Conservation (phyloP, 2,888 invertebrate genomes). For the Aleiodes alternator region DNA sequence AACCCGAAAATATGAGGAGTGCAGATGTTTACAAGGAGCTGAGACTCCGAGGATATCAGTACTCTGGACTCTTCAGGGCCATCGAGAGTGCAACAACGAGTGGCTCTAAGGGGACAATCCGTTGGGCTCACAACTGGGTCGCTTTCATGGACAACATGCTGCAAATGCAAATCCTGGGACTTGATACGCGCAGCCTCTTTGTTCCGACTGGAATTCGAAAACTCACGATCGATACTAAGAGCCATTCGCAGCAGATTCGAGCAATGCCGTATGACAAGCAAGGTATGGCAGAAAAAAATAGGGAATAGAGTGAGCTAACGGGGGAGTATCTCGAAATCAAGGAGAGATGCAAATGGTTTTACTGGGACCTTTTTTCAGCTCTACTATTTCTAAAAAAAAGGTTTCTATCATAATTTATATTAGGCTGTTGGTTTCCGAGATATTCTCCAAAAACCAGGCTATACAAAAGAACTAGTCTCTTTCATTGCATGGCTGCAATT, state of each 20-base stretch:
- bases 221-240: conserved; percentile 77
- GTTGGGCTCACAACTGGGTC: conserved; percentile 82
- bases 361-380: conserved; percentile 58
- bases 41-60: conserved; percentile 78
- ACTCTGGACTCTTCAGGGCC: conserved; percentile 77
- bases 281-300: conserved; percentile 60
- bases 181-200: conserved; percentile 75
- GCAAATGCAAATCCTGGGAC: conserved; percentile 78
- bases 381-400: too few relatives aligned
- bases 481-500: too few relatives aligned
- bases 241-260: conserved; percentile 67
- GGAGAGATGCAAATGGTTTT: conserved; percentile 77
- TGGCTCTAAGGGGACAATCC: conserved; percentile 71
- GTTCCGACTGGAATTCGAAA: conserved; percentile 79
- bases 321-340: background rate
- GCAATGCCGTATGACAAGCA: conserved; percentile 59
- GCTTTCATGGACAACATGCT: conserved; percentile 84
- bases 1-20: conserved; percentile 53
- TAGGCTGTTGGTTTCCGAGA: too few relatives aligned
- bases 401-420: too few relatives aligned
- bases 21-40: conserved; percentile 71
- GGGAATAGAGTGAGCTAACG: background rate
- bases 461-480: too few relatives aligned
- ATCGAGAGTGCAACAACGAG: conserved; percentile 75
- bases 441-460: too few relatives aligned